Percentiles rank a stretch among this genome's conserved stretches.
These are phyloP conservation scores for Pluvialis apricaria DNA, from an alignment of 2,113 vertebrate genomes.

Conservation along the genomic window DNA sequence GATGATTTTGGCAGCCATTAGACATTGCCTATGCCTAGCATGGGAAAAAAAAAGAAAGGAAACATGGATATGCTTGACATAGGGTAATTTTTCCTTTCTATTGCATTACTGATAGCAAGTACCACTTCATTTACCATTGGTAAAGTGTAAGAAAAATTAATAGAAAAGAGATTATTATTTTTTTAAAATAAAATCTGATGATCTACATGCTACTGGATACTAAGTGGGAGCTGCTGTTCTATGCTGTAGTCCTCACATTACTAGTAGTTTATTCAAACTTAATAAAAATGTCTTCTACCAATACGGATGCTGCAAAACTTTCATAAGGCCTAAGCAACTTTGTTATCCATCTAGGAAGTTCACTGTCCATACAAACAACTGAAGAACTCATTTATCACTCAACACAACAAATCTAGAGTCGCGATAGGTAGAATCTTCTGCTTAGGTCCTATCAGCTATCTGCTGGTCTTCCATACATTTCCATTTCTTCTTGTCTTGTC, in stretches of 20 bases:
- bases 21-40: background rate
- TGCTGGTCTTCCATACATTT: background rate
- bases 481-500: background rate
- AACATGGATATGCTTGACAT: background rate
- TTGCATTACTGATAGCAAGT: background rate
- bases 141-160: background rate
- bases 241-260: background rate
- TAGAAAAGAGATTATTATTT: background rate
- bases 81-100: background rate
- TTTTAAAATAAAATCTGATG: background rate
- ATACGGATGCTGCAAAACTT: background rate
- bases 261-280: background rate
- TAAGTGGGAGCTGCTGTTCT: background rate
- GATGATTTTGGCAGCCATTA: slow-evolving; percentile 30
- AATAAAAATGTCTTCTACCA: background rate
- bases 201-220: background rate
- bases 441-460: background rate
- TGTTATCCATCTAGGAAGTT: background rate
- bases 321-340: background rate
- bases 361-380: background rate
- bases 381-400: background rate
- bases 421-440: background rate
- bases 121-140: background rate
- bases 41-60: background rate
- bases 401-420: background rate